Percentiles rank a stretch among this genome's conserved stretches.
Evolutionary conservation across 37 sponge, comb jelly and placozoan genomes (phyloP).

Genomic region (Diacarnus erythraeanus): DNA sequence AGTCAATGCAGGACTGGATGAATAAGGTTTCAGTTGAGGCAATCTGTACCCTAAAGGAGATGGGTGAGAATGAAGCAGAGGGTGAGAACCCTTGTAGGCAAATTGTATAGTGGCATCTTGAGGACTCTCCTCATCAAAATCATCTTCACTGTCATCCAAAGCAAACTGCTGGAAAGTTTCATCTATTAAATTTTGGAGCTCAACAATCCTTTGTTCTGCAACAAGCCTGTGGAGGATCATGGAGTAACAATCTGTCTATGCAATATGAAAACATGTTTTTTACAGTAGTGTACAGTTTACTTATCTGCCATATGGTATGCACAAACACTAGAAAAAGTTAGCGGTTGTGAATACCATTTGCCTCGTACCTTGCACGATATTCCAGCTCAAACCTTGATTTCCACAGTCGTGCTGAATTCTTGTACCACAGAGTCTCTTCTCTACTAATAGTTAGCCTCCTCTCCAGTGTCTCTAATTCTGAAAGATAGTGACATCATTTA

Average conservation of each 20-base stretch:
- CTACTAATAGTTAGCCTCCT: constrained; percentile 26
- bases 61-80: too few relatives aligned
- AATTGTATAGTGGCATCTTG: not conserved
- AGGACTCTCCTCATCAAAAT: constrained; percentile 10
- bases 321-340: too few relatives aligned
- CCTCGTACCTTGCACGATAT: constrained; percentile 41
- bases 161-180: constrained; percentile 79
- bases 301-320: too few relatives aligned
- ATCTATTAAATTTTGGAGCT: constrained; percentile 51
- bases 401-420: constrained; percentile 62
- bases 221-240: constrained; percentile 24
- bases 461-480: constrained; percentile 52
- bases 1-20: constrained; percentile 1
- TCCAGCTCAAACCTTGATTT: constrained; percentile 55
- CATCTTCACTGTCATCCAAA: constrained; percentile 67
- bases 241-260: too few relatives aligned
- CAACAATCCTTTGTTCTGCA: constrained; percentile 42
- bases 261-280: too few relatives aligned
- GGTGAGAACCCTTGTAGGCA: not conserved
- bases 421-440: constrained; percentile 18
- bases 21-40: not conserved
- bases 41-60: too few relatives aligned
- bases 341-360: too few relatives aligned
- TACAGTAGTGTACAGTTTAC: too few relatives aligned
- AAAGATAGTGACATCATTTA: too few relatives aligned